phyloP scores from a whole-genome alignment of 2,797 vertebrate species.

The Allobates femoralis region DNA sequence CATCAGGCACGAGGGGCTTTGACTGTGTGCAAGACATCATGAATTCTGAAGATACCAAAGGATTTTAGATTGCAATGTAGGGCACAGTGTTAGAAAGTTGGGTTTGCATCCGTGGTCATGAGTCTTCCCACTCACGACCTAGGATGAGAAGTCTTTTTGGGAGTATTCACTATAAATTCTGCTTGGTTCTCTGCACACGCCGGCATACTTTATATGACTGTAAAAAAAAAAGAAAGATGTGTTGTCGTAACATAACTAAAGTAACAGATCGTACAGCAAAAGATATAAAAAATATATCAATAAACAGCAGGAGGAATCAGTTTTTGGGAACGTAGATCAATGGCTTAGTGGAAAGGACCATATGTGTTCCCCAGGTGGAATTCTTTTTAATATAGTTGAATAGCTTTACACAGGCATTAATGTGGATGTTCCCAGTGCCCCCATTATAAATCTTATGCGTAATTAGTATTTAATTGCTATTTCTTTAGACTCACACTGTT shows the following conservation, averaged over 20 bases:
- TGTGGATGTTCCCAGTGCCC: constrained; percentile 12
- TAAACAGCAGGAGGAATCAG: constrained; percentile 1
- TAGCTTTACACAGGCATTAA: constrained; percentile 14
- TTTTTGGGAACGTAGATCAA: constrained; percentile 22
- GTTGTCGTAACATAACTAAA: neutral
- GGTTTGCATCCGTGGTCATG: too few species aligned
- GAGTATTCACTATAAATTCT: too few species aligned
- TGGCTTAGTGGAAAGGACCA: constrained; percentile 14
- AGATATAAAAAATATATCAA: neutral
- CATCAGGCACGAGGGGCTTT: too few species aligned
- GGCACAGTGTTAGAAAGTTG: too few species aligned
- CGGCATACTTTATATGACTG: too few species aligned
- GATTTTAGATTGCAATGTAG: too few species aligned
- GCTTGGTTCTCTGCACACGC: too few species aligned
- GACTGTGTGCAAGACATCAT: too few species aligned
- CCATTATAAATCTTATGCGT: constrained; percentile 9
- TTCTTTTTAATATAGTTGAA: constrained; percentile 19
- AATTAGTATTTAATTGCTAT: constrained; percentile 37
- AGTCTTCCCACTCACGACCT: too few species aligned
- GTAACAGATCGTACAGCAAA: neutral
- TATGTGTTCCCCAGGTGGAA: constrained; percentile 30
- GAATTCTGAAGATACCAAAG: too few species aligned
- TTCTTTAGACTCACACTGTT: constrained; percentile 32
- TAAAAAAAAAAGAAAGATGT: too few species aligned
- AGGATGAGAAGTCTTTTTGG: too few species aligned